Conservation (phyloP, 2,113 vertebrate species). For the Erythrolamprus reginae region DNA sequence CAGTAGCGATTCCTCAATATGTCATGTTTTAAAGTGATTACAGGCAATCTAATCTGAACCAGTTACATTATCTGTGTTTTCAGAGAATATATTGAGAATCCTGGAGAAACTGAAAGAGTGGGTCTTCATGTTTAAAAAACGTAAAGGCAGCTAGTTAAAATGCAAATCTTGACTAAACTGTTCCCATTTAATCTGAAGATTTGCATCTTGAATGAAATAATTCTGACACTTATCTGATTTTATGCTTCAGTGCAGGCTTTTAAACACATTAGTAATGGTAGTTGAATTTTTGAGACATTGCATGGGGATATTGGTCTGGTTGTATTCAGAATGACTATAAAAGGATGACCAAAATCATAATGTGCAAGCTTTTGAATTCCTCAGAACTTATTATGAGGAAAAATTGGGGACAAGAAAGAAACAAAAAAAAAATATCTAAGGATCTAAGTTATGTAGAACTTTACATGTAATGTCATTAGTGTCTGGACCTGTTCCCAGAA, state of each 20-base stretch:
- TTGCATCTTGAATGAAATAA: slow-evolving; percentile 14
- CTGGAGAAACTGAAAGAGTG: not conserved
- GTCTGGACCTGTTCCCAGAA: not conserved
- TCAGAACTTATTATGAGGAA: not conserved
- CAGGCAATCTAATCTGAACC: not conserved
- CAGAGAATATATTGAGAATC: not conserved
- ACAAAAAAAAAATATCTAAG: not conserved
- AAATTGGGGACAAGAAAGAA: not conserved
- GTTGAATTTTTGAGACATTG: not conserved
- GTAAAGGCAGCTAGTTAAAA: not conserved
- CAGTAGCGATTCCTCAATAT: not conserved
- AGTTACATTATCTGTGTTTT: not conserved
- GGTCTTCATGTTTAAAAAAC: not conserved
- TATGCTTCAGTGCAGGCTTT: not conserved
- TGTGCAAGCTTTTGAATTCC: not conserved
- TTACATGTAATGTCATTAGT: not conserved
- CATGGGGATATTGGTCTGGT: not conserved
- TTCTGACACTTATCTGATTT: slow-evolving; percentile 2
- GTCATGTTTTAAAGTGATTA: not conserved
- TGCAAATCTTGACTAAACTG: not conserved
- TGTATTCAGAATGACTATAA: not conserved
- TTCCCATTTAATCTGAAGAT: not conserved
- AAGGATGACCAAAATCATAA: not conserved
- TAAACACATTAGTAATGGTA: not conserved
- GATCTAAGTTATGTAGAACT: not conserved